Evolutionary conservation across 2,888 invertebrate species (phyloP).

Genomic region (Dryadula phaetusa): DNA sequence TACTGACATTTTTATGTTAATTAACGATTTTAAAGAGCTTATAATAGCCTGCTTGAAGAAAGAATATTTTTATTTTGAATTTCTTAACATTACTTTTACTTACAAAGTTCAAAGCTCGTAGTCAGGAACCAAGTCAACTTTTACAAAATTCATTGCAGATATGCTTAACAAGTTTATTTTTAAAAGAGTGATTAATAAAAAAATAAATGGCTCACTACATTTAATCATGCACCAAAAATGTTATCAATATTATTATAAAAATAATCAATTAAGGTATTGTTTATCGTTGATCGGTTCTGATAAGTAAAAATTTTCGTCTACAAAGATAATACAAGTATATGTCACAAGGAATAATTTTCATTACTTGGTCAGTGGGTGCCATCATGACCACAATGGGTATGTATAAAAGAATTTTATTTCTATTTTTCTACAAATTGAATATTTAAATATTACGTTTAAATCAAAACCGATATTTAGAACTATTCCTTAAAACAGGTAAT

Average conservation of each 20-base stretch:
- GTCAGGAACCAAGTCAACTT: no score
- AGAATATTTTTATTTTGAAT: no score
- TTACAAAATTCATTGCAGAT: not conserved
- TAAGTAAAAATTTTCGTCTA: constrained; percentile 2
- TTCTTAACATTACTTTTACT: no score
- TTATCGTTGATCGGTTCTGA: constrained; percentile 13
- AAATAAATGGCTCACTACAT: not conserved
- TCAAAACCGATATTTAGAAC: not conserved
- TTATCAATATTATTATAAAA: not conserved
- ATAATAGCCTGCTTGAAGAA: no score
- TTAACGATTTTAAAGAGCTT: no score
- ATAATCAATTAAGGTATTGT: constrained; percentile 17
- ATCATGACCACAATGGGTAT: constrained; percentile 66
- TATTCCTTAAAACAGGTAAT: no score
- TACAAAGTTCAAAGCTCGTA: no score
- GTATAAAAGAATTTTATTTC: constrained; percentile 45
- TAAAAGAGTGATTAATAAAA: not conserved
- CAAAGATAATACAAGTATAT: constrained; percentile 32
- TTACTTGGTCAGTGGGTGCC: constrained; percentile 63
- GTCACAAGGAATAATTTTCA: constrained; percentile 34
- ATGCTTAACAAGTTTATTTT: not conserved
- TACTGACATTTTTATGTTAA: no score
- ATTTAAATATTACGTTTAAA: not conserved
- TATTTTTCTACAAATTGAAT: not conserved
- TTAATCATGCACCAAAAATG: constrained; percentile 14